Base-by-base conservation (phyloP, 2,888 invertebrate genomes). In the Agonopterix subpropinquella region DNA sequence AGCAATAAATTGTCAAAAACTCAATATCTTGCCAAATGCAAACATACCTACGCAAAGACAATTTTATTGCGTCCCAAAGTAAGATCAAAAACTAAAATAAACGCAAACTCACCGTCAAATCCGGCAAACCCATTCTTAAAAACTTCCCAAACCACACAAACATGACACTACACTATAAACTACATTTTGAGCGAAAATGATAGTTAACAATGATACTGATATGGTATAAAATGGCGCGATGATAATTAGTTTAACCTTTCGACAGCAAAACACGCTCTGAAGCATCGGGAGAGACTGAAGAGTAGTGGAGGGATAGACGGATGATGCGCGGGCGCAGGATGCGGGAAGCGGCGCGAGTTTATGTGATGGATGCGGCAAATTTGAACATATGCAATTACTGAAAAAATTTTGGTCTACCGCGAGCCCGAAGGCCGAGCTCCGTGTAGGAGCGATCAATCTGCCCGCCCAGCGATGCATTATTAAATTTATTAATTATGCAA, bases 201-300 rank as follows among this genome's bases (percentile, higher is more conserved):
- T n/a, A 39, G 2, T 39, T 5, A 28, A 28, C 28, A 28, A 28
- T 28, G 28, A 28, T 28, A 28, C 28, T 13, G 4, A 13, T 43
- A 43, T 43, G 43, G 43, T 43, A 10, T 18, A 18, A 43, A 11
- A 18, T 9, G 7, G 28, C 42, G 42, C 11, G 11, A 37, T 36
- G 11, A 37, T n/a, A 36, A 37, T 39, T 4, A 11, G n/a, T n/a
- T 10, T 35, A 36, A 87, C 87, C 86, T 87, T 83, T 65, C 79
- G 81, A 63, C 87, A 88, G 78, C 87, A 88, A 68, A 88, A 77
- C 73, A 88, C 86, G 70, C 77, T 76, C 58, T 74, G 82, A 67
- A 88, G 75, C 87, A 88, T 88, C 74, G 78, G 70, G 66, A 62
- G 63, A 64, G 73, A 80, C 82, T 80, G 82, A 75, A 58, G 58